These are phyloP conservation scores for Whitmania pigra DNA, from an alignment of 1,140 invertebrate species.

Conservation along the genomic window DNA sequence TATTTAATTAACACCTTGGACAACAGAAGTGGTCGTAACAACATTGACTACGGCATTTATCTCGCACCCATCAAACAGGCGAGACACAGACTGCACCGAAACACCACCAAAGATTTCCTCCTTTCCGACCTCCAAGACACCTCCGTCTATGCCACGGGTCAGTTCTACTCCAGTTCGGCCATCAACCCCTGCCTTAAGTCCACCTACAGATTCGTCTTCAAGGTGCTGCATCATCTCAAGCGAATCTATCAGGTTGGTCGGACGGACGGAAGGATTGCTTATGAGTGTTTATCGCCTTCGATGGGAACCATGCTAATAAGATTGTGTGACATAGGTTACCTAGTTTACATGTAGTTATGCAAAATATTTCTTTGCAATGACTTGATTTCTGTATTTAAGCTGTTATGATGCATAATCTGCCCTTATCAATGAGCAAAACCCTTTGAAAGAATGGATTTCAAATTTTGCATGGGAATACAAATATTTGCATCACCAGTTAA, in stretches of 20 bases:
- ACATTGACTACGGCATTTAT: too few species aligned
- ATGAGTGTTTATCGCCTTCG: too few species aligned
- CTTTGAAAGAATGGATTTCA: not conserved
- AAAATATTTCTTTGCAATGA: not conserved
- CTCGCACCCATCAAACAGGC: too few species aligned
- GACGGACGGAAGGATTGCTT: too few species aligned
- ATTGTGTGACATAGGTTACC: too few species aligned
- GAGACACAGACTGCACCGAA: too few species aligned
- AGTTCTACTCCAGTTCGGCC: constrained; percentile 14
- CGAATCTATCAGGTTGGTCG: constrained; percentile 22
- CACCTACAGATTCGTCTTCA: constrained; percentile 20
- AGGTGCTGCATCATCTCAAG: constrained; percentile 2
- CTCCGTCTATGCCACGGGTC: constrained; percentile 11
- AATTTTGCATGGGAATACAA: too few species aligned
- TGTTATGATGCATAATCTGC: not conserved
- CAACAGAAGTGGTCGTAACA: too few species aligned
- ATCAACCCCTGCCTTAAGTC: constrained; percentile 19
- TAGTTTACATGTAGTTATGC: too few species aligned
- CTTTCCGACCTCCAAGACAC: constrained; percentile 16
- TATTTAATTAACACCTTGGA: too few species aligned
- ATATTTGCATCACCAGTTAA: too few species aligned
- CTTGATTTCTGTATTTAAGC: not conserved
- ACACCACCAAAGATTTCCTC: not conserved
- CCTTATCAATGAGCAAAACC: too few species aligned
- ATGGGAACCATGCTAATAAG: not conserved